Base-by-base conservation (phyloP, 2,888 invertebrate genomes). In the Cantharis rustica region DNA sequence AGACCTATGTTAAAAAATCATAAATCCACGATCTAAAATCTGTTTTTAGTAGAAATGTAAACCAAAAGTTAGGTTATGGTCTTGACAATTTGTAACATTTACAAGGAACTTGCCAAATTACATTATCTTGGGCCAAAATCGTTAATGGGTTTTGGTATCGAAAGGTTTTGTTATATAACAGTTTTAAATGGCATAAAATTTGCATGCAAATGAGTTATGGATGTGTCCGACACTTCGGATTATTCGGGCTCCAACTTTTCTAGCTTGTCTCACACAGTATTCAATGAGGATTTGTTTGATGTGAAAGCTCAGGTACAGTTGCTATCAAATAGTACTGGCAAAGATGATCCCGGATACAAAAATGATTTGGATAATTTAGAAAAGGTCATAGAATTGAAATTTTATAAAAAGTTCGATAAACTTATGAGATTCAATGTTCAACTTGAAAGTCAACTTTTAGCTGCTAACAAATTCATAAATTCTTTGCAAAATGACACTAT, bases 331-430 rank as follows among this genome's bases (percentile, higher is more conserved):
- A 11, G 11, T 11, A n/a, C n/a, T 5, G n/a, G 47, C 5, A 47
- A 47, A n/a, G 47, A 47, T 47, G 47, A 47, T n/a, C 4, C 47
- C 0, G 47, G 13, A 47, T 78, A 78, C 20, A 78, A 76, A 62
- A 75, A 75, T 63, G 75, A 79, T n/a, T 13, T 78, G 26, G 73
- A 47, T 62, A 71, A 72, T 62, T 66, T 79, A 20, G 70, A 79
- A 68, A 23, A 73, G 2, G 73, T 71, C 13, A 69, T 69, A 1
- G 79, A 79, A 31, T 62, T 78, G 10, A 23, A 20, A 13, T 64
- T 70, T 47, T 73, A 76, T 47, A 75, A 78, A 66, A 79, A 79
- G n/a, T 77, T 79, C 16, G 73, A 80, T 16, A 74, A 69, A 20
- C 61, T 80, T 20, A 3, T 77, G 13, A 66, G 66, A 10, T 64